A percentile compares a stretch with the other conserved stretches of the same genome.
Conservation (phyloP, 53 echinoderm and acorn worm genomes). For the Pentamera pediparva region DNA sequence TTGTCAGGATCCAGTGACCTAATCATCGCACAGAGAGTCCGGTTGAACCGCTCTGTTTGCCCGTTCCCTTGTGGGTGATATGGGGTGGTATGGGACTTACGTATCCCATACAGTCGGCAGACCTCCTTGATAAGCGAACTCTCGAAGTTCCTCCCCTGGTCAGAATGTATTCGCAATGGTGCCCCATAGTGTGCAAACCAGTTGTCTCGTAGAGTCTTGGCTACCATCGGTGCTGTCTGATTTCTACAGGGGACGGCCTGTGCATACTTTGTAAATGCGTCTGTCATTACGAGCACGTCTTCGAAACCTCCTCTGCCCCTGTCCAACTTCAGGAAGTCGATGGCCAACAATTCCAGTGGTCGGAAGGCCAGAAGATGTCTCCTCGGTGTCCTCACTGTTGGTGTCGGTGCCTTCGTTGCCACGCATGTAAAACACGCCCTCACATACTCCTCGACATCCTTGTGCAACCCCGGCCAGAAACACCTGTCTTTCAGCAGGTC, state of each 20-base stretch:
- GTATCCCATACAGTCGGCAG: constrained; percentile 25
- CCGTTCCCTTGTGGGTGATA: constrained; percentile 61
- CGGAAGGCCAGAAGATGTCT: constrained; percentile 42
- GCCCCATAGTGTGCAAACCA: constrained; percentile 31
- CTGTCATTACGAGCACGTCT: constrained; percentile 50
- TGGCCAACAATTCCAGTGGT: constrained; percentile 32
- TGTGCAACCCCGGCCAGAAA: constrained; percentile 47
- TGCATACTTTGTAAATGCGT: constrained; percentile 45
- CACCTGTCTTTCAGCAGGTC: constrained; percentile 22
- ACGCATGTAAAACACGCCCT: constrained; percentile 33
- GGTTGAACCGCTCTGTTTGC: constrained; percentile 49
- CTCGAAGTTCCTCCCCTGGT: constrained; percentile 44
- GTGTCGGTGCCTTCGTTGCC: constrained; percentile 30
- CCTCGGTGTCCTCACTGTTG: constrained; percentile 24
- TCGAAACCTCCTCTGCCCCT: constrained; percentile 26
- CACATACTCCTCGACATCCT: constrained; percentile 16
- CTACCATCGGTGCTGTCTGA: constrained; percentile 24
- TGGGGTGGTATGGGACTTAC: constrained; percentile 39
- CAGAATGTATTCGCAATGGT: constrained; percentile 40
- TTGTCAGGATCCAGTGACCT: constrained; percentile 35
- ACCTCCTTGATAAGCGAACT: constrained; percentile 4
- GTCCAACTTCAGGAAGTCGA: constrained; percentile 54
- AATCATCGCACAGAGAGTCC: constrained; percentile 38
- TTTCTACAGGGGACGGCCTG: constrained; percentile 40
- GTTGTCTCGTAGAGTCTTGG: constrained; percentile 19